Base-by-base conservation (phyloP, 2,797 vertebrate genomes). In the Sebastes melanostomus region DNA sequence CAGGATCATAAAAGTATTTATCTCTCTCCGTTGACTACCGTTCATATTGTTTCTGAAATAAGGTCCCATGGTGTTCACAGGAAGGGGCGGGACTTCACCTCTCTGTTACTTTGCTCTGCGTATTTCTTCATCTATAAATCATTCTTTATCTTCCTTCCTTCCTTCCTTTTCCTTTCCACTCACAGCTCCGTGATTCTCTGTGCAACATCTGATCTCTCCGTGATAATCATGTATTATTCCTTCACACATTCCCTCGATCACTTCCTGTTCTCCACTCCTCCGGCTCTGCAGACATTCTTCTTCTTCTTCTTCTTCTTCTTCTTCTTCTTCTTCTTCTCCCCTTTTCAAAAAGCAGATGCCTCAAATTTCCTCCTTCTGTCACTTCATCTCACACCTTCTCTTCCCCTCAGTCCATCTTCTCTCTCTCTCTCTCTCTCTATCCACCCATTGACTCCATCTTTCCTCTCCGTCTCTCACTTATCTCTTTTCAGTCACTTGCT, bases 401-500 rank as follows among this genome's bases (percentile, higher is more conserved):
- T 56, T 58, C 59, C 5, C 5, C 66, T 66, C 36, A n/a, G 7
- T 32, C 52, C 38, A 12, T 50, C 46, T 1, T 13, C 38, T 42
- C 42, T 1, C 42, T 13, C 42, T 12, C 34, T 36, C 42, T 13
- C 46, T 13, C 38, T 42, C 46, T 36, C 42, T 13, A 1, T 46
- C 42, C 46, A 50, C 46, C 46, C 46, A 18, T 54, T 13, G 2
- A 32, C 54, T 50, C 46, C 71, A 30, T 80, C 69, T 52, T 61
- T 56, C 66, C 81, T 72, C 72, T 3, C 34, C 61, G 70, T 83
- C 67, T 68, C 73, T 82, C 66, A 55, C 55, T 80, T 60, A 72
- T 81, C 74, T 77, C 52, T 72, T 65, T 72, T 65, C 76, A 76
- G 22, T 16, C 55, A 36, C 69, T 85, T 16, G 66, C 50, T 86